These are phyloP conservation scores for Myioborus miniatus DNA, from an alignment of 2,797 vertebrate genomes.

Conservation along the genomic window DNA sequence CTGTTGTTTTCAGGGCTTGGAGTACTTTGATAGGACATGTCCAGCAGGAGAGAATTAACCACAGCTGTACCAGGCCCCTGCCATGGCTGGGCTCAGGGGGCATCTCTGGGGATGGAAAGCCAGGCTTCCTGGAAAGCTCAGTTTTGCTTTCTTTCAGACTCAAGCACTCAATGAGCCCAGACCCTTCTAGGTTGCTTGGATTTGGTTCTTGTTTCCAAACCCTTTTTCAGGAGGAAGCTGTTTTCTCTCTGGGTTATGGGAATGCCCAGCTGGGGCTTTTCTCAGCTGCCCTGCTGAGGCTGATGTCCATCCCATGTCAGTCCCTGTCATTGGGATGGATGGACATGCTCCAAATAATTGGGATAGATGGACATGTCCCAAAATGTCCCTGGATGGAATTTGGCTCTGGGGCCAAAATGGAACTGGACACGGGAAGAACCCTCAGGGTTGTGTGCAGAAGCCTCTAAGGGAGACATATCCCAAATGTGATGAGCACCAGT, in stretches of 20 bases:
- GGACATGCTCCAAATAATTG: too few species aligned
- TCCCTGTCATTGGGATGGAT: too few species aligned
- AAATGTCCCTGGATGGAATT: too few species aligned
- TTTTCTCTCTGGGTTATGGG: background rate
- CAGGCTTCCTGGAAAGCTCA: background rate
- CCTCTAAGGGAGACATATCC: background rate
- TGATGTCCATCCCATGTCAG: background rate
- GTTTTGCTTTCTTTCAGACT: background rate
- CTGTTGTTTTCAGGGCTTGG: background rate
- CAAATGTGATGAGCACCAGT: background rate
- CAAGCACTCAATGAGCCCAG: background rate
- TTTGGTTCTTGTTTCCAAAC: background rate
- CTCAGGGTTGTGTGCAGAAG: accelerated
- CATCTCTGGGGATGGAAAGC: background rate
- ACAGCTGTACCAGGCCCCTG: background rate
- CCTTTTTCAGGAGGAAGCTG: background rate
- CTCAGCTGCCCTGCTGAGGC: background rate
- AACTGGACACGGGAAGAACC: background rate
- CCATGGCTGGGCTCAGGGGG: background rate
- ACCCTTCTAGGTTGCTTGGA: background rate
- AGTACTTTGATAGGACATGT: background rate
- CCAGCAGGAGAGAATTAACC: background rate
- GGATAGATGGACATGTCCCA: too few species aligned
- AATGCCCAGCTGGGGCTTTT: background rate
- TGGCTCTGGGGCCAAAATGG: background rate